A percentile compares a stretch with the other conserved stretches of the same genome.
phyloP scores from a whole-genome alignment of 2,113 vertebrate genomes.

The Phaethornis superciliosus region DNA sequence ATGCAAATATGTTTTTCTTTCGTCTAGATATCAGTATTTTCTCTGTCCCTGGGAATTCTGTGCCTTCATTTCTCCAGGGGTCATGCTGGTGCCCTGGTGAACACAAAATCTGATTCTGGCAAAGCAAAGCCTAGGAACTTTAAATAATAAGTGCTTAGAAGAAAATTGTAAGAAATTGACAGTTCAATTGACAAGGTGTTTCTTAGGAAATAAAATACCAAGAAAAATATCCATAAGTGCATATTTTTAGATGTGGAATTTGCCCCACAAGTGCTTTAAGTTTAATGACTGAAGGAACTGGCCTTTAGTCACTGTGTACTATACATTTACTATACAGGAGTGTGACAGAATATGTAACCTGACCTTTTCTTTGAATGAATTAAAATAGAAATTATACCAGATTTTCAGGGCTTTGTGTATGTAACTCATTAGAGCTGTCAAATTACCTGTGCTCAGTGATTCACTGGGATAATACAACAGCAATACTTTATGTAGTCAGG shows the following conservation, averaged over 20 bases:
- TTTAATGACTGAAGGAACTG: constrained; percentile 5
- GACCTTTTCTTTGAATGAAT: constrained; percentile 38
- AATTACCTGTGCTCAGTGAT: not conserved
- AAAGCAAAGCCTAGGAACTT: not conserved
- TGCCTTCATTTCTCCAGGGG: not conserved
- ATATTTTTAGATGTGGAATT: not conserved
- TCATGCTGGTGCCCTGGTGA: not conserved
- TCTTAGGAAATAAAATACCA: not conserved
- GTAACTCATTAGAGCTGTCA: constrained; percentile 31
- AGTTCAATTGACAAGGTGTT: not conserved
- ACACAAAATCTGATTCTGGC: not conserved
- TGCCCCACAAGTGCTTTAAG: not conserved
- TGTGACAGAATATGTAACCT: constrained; percentile 24
- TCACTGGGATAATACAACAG: not conserved
- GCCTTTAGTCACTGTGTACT: not conserved
- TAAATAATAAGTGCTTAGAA: not conserved
- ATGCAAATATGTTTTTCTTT: not conserved
- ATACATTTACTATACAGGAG: not conserved
- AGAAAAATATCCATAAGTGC: not conserved
- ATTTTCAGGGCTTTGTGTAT: not conserved
- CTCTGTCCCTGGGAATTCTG: not conserved
- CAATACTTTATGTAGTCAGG: not conserved
- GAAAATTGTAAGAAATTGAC: not conserved
- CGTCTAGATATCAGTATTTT: not conserved
- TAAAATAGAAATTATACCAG: not conserved